These are phyloP conservation scores for Nipponacmea schrenckii DNA, from an alignment of 2,888 invertebrate species.

Conservation along the genomic window DNA sequence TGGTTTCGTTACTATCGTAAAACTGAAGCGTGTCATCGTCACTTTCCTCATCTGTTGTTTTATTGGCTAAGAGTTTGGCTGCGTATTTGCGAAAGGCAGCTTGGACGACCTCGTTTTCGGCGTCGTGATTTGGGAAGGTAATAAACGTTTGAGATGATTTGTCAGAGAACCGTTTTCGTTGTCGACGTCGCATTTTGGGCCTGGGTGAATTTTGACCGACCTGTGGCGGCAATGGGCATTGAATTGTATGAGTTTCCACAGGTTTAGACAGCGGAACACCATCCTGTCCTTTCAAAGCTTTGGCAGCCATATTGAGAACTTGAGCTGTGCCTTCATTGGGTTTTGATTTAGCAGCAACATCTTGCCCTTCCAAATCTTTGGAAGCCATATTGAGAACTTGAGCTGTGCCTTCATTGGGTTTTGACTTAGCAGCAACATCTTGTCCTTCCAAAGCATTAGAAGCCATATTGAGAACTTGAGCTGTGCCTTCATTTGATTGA, in stretches of 20 bases:
- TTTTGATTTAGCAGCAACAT: background rate
- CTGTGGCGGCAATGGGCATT: background rate
- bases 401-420: background rate
- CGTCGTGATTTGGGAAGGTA: background rate
- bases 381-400: background rate
- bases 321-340: background rate
- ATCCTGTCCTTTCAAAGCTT: background rate
- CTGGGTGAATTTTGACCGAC: slow-evolving; percentile 4
- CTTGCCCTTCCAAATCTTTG: background rate
- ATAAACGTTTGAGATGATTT: background rate
- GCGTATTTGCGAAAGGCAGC: slow-evolving; percentile 3
- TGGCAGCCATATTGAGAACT: background rate
- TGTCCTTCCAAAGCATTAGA: background rate
- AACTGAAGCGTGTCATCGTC: slow-evolving; percentile 1
- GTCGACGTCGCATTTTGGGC: background rate
- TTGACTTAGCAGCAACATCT: background rate
- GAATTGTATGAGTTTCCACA: background rate
- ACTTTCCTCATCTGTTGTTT: slow-evolving; percentile 1
- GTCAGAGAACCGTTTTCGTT: background rate
- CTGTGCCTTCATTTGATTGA: too few relatives aligned
- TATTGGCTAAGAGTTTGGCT: background rate
- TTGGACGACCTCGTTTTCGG: background rate
- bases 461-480: background rate
- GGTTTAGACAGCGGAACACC: background rate
- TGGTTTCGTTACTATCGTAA: slow-evolving; percentile 3